A percentile compares a stretch with the other conserved stretches of the same genome.
Conservation (phyloP, 2,113 vertebrate genomes). For the Lanius ludovicianus region DNA sequence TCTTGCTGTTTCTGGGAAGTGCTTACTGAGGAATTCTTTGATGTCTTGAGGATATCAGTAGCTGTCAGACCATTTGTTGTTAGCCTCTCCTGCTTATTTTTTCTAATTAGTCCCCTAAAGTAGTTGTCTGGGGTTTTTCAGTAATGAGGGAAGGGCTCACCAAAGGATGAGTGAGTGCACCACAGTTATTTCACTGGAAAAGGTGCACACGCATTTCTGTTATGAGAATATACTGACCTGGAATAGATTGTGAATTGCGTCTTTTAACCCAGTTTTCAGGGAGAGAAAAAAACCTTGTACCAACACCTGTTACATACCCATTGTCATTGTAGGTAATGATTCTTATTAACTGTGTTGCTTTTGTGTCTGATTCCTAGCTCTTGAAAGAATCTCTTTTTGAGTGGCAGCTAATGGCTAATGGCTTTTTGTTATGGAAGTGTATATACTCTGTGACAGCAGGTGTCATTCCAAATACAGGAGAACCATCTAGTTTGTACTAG, state of each 20-base stretch:
- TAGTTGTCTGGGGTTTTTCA: neutral
- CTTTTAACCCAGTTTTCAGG: neutral
- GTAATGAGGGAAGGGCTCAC: neutral
- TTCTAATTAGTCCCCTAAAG: neutral
- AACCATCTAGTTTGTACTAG: neutral
- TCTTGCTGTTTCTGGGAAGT: conserved; percentile 36
- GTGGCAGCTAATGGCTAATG: neutral
- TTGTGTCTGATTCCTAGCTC: neutral
- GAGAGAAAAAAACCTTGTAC: neutral
- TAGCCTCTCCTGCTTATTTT: neutral
- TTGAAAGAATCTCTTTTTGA: neutral
- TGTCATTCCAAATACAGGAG: neutral
- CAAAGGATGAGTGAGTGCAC: neutral
- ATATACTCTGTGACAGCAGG: neutral
- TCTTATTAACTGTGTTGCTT: neutral
- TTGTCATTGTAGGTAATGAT: neutral
- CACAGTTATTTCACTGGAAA: neutral
- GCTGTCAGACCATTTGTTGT: neutral
- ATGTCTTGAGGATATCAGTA: neutral
- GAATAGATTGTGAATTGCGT: neutral
- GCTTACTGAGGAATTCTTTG: conserved; percentile 5
- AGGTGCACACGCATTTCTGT: neutral
- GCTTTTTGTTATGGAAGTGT: neutral
- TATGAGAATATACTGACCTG: neutral
- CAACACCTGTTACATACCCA: neutral